Percentiles rank a stretch among this genome's conserved stretches.
phyloP scores from a whole-genome alignment of 2,113 vertebrate species.

The Abramis brama region DNA sequence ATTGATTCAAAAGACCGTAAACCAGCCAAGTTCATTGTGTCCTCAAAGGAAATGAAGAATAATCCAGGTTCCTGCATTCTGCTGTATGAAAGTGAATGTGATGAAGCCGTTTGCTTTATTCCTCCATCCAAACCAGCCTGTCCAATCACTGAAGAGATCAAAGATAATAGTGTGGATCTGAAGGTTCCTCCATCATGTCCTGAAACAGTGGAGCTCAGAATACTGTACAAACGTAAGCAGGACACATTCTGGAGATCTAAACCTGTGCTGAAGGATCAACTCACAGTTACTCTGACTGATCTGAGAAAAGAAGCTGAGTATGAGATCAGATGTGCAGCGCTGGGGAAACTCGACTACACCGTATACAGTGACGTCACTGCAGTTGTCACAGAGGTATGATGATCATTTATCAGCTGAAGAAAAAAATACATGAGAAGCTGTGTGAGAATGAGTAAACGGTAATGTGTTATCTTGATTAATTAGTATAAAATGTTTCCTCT shows the following conservation, averaged over 20 bases:
- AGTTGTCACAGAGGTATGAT: not conserved
- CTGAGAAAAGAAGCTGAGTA: not conserved
- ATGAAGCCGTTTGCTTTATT: not conserved
- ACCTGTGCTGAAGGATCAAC: not conserved
- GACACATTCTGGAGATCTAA: not conserved
- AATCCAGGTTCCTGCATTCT: not conserved
- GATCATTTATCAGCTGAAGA: not conserved
- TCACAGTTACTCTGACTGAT: slow-evolving; percentile 1
- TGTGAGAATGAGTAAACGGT: not conserved
- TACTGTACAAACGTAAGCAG: not conserved
- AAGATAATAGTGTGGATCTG: not conserved
- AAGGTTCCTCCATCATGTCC: not conserved
- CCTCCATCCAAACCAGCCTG: not conserved
- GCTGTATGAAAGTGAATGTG: slow-evolving; percentile 1
- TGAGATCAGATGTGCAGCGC: not conserved
- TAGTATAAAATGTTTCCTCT: not conserved
- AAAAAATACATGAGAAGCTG: too few species aligned
- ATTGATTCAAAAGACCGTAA: not conserved
- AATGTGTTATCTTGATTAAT: too few species aligned
- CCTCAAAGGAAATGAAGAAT: slow-evolving; percentile 27
- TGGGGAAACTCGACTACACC: not conserved
- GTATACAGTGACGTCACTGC: not conserved
- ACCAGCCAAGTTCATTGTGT: slow-evolving; percentile 26
- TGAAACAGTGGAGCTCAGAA: not conserved
- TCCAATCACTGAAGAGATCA: not conserved